Percentiles rank a stretch among this genome's conserved stretches.
phyloP scores from a whole-genome alignment of 2,888 invertebrate species.

The Proisotoma minuta region DNA sequence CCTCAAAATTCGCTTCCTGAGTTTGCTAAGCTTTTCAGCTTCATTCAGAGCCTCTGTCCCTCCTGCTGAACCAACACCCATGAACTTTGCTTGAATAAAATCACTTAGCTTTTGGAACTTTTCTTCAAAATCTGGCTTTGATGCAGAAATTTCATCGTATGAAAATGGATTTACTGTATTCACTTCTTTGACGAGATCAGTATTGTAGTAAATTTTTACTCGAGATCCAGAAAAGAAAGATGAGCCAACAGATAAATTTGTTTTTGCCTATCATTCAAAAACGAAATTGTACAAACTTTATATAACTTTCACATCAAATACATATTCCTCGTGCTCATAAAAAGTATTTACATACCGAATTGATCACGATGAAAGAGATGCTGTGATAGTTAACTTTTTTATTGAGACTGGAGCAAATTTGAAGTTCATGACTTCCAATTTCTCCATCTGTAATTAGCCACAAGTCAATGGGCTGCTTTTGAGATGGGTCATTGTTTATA shows the following conservation, averaged over 20 bases:
- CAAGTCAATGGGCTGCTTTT: background rate
- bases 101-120: background rate
- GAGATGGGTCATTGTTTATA: background rate
- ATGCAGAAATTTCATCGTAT: background rate
- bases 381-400: constrained; percentile 1
- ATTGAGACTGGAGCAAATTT: constrained; percentile 9
- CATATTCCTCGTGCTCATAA: too few species aligned
- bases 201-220: constrained; percentile 9
- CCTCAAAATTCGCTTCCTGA: constrained; percentile 5
- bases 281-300: too few species aligned
- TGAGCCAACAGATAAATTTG: constrained; percentile 18
- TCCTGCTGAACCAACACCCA: constrained; percentile 7
- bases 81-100: constrained; percentile 15
- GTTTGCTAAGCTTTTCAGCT: constrained; percentile 7
- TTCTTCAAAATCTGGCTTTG: background rate
- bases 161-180: constrained; percentile 13
- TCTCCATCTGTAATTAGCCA: constrained; percentile 19
- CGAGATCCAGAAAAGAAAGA: constrained; percentile 2
- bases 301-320: too few species aligned
- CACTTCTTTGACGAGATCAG: background rate
- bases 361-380: constrained; percentile 13
- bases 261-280: background rate
- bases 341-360: too few species aligned
- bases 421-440: constrained; percentile 1
- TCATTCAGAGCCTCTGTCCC: constrained; percentile 7